phyloP scores from a whole-genome alignment of 2,113 vertebrate species.

The Pseudopodoces humilis region DNA sequence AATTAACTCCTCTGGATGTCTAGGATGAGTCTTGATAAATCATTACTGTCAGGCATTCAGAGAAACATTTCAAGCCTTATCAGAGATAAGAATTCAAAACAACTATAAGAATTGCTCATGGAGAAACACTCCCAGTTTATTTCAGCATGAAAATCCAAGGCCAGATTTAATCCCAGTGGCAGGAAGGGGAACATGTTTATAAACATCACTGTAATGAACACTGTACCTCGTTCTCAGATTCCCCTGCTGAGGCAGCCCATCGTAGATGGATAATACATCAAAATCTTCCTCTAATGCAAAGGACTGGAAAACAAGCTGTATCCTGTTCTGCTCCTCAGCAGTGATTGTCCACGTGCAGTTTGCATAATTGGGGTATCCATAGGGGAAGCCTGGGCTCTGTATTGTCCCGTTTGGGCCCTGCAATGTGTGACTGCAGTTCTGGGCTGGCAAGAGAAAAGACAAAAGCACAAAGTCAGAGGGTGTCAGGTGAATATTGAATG shows the following conservation, averaged over 20 bases:
- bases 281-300: slow-evolving; percentile 98
- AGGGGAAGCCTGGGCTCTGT: slow-evolving; percentile 96
- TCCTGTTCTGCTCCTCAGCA: slow-evolving; percentile 90
- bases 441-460: slow-evolving; percentile 79
- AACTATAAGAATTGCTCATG: neutral
- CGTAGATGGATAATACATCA: slow-evolving; percentile 93
- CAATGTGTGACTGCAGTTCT: slow-evolving; percentile 94
- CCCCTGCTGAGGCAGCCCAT: slow-evolving; percentile 88
- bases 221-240: slow-evolving; percentile 90
- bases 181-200: neutral
- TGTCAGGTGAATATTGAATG: rapidly evolving
- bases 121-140: neutral
- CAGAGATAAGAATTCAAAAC: slow-evolving; percentile 38
- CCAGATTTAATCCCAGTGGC: neutral
- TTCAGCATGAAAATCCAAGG: neutral
- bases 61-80: slow-evolving; percentile 18
- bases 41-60: neutral
- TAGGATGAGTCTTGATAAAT: neutral
- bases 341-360: slow-evolving; percentile 98
- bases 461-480: neutral
- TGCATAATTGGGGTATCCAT: slow-evolving; percentile 98
- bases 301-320: slow-evolving; percentile 98
- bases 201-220: neutral
- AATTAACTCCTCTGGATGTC: slow-evolving; percentile 26
- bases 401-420: slow-evolving; percentile 94